A percentile compares a stretch with the other conserved stretches of the same genome.
Evolutionary conservation across 2,797 vertebrate genomes (phyloP).

Genomic region (Arrhamphus sclerolepis): DNA sequence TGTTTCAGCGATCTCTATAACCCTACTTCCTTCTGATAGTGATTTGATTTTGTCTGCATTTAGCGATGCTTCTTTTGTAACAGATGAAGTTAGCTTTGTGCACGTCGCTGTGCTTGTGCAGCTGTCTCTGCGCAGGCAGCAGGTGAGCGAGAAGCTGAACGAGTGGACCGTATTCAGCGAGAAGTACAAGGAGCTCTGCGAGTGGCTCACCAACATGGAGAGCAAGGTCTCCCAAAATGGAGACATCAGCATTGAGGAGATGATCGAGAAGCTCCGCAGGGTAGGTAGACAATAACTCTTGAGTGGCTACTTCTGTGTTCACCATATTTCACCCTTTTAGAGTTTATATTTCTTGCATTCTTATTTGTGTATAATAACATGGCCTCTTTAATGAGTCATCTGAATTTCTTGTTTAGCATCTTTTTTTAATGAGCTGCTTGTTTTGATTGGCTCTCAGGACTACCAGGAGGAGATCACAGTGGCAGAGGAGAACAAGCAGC

Average conservation of each 20-base stretch:
- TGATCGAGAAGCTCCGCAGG: slow-evolving; percentile 99
- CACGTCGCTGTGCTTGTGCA: slow-evolving; percentile 50
- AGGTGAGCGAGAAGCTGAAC: slow-evolving; percentile 91
- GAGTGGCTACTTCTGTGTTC: no score
- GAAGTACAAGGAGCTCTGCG: slow-evolving; percentile 96
- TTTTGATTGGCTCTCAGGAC: slow-evolving; percentile 79
- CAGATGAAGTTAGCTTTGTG: not conserved
- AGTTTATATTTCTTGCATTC: not conserved
- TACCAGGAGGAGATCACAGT: slow-evolving; percentile 95
- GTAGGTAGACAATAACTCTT: slow-evolving; percentile 66
- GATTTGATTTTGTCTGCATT: not conserved
- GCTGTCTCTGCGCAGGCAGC: slow-evolving; percentile 90
- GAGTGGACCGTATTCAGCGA: slow-evolving; percentile 96
- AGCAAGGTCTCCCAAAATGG: slow-evolving; percentile 97
- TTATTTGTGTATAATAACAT: no score
- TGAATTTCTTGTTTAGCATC: no score
- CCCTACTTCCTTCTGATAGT: slow-evolving; percentile 21
- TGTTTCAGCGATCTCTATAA: slow-evolving; percentile 23
- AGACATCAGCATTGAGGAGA: slow-evolving; percentile 97
- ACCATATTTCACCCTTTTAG: no score
- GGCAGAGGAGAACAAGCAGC: slow-evolving; percentile 89
- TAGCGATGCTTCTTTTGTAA: not conserved
- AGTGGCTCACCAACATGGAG: slow-evolving; percentile 98
- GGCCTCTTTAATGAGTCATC: not conserved
- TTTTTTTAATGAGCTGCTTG: not conserved